Evolutionary conservation across 2,888 invertebrate species (phyloP), one percentile per base, ranked within the genome.

Genomic region (Epistrophella euchroma): DNA sequence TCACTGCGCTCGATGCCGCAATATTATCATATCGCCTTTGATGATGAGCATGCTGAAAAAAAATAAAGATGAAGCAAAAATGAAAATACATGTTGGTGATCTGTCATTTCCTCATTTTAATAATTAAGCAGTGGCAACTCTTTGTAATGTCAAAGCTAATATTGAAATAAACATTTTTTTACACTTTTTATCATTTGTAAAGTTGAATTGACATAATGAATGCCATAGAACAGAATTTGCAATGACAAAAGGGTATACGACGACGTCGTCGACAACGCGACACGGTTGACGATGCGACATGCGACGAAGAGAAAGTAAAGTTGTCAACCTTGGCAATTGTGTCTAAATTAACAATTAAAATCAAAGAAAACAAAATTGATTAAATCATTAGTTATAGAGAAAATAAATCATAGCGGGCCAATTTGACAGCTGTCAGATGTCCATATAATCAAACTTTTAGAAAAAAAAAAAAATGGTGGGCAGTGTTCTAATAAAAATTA

Each of bases 381-480:
- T 35, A 47, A 32, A 52, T 19, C 32, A 66, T 66, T 58, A 19
- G 35, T 55, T 19, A 55, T 55, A 37, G 37, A 72, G 58, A 7
- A 72, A 50, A 45, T 56, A 58, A 22, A n/a, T 62, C 47, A 60
- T 47, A 71, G 37, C 10, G 40, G 56, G 43, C 37, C 56, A 66
- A 70, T 50, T 56, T 84, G 79, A 75, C 74, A 84, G 84, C 84
- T 84, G 79, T 79, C 79, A 83, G n/a, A 80, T 72, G 35, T 56
- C 37, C 22, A 64, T 40, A 55, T 17, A 55, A 73, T 66, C 45
- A 72, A 40, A 28, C 25, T 28, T 74, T 47, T 47, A 66, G 52
- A 40, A 52, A 60, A 72, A 73, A 82, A 72, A 56, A 62, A 45
- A 73, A 73, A 73, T 68, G 45, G 72, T 72, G 77, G 64, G 71